Evolutionary conservation across 2,888 invertebrate genomes (phyloP), one percentile per base, ranked within the genome.

Genomic region (Noctua janthe): DNA sequence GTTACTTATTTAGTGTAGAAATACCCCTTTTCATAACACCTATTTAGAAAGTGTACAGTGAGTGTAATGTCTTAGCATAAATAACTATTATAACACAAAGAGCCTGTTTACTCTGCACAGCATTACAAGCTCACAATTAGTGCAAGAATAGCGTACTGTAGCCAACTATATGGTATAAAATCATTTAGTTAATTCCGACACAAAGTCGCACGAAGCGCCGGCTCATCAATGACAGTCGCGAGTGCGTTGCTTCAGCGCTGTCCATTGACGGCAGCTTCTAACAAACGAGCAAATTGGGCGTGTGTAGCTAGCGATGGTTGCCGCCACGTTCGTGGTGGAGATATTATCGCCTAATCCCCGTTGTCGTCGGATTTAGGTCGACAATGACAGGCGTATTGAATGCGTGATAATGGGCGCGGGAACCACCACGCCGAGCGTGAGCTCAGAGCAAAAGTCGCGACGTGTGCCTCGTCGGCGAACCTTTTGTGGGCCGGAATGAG

Each of bases 341-440:
- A 54, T 69, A 73, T 75, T 71, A 71, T 69, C 77, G 51, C 49
- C 59, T 81, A 73, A 81, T 78, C 62, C 77, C 43, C 47, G 71
- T 66, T 70, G 75, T 83, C 62, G 56, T 35, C 56, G 73, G 79
- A 75, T 71, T 74, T 54, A 43, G 66, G 72, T 62, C 29, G 72
- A 87, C 74, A 87, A 64, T 85, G 80, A 75, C 76, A 64, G 69
- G 54, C 64, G 67, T 82, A 78, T 70, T 74, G 76, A 86, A 76
- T 66, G 71, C 71, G 39, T 51, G 80, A 84, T 77, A 85, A 75
- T 84, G 80, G 74, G 71, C 67, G 62, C 59, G 47, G 43, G 71
- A 77, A 35, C 51, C n/a, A n/a, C 43, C 62, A 54, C 62, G 64
- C 47, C n/a, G 13, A n/a, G 76, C 20, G n/a, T 66, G 29, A 47